Conservation (phyloP, 2,888 invertebrate genomes). For the Drosophila sordidapex region DNA sequence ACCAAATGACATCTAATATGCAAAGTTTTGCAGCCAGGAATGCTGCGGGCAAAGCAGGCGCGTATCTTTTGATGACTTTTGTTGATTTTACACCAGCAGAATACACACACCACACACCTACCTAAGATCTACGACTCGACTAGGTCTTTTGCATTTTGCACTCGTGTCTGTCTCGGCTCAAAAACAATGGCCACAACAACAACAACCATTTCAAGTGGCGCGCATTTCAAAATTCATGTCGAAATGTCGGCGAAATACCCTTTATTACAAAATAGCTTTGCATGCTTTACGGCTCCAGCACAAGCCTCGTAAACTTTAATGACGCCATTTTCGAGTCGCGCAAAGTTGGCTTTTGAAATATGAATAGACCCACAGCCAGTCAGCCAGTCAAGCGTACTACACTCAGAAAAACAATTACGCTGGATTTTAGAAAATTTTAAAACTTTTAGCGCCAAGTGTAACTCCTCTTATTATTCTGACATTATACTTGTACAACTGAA, state of each 20-base stretch:
- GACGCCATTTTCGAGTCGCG: constrained; percentile 76
- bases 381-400: not conserved
- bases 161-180: constrained; percentile 26
- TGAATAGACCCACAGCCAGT: constrained; percentile 63
- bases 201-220: constrained; percentile 46
- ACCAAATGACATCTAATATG: constrained; percentile 83
- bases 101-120: constrained; percentile 29
- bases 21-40: constrained; percentile 73
- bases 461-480: not conserved
- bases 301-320: constrained; percentile 79
- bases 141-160: constrained; percentile 44
- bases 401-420: not conserved
- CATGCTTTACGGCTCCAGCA: constrained; percentile 69
- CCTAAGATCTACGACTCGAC: constrained; percentile 54
- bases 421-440: not conserved
- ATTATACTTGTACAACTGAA: not conserved
- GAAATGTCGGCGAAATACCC: constrained; percentile 74
- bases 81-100: constrained; percentile 73
- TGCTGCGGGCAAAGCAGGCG: constrained; percentile 45
- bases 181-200: constrained; percentile 60
- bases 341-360: constrained; percentile 80
- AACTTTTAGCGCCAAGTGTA: not conserved
- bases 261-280: constrained; percentile 77
- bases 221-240: constrained; percentile 64
- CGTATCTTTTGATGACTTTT: constrained; percentile 81